These are phyloP conservation scores for Pseudococcus viburni DNA, from an alignment of 2,888 invertebrate genomes.

Conservation along the genomic window DNA sequence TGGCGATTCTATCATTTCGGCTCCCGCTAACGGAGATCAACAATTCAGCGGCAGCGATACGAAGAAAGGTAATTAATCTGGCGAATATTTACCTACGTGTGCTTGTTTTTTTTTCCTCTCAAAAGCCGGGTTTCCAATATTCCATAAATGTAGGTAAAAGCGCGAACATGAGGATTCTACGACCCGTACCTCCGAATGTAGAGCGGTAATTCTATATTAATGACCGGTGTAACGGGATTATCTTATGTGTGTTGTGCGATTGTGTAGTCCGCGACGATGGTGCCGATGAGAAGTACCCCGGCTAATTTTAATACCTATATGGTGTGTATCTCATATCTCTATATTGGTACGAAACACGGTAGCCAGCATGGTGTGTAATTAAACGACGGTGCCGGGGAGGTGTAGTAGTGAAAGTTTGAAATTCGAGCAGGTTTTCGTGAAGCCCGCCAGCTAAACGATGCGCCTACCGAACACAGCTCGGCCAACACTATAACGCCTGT, in stretches of 20 bases:
- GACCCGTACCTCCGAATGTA: background rate
- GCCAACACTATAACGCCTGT: background rate
- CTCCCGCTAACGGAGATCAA: conserved; percentile 56
- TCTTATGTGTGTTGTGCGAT: background rate
- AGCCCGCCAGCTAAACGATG: conserved; percentile 21
- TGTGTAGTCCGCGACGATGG: background rate
- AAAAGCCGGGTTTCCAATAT: background rate
- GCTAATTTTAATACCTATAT: conserved; percentile 11
- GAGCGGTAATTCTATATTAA: conserved; percentile 43
- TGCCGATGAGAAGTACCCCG: conserved; percentile 8
- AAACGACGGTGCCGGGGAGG: background rate
- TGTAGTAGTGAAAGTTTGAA: background rate
- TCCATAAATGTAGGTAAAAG: conserved; percentile 43
- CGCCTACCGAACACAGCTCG: background rate
- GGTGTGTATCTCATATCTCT: background rate
- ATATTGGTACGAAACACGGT: background rate
- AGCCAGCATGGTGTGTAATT: background rate
- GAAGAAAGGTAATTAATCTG: conserved; percentile 28
- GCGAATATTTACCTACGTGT: background rate
- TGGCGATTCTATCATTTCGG: conserved; percentile 64
- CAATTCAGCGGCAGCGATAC: background rate
- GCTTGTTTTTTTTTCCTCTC: background rate
- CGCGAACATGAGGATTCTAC: conserved; percentile 1
- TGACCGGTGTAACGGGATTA: conserved; percentile 39
- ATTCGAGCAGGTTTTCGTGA: conserved; percentile 7